A percentile compares a stretch with the other conserved stretches of the same genome.
These are phyloP conservation scores for Pseudomyrmex gracilis DNA, from an alignment of 1,140 invertebrate genomes.

Conservation along the genomic window DNA sequence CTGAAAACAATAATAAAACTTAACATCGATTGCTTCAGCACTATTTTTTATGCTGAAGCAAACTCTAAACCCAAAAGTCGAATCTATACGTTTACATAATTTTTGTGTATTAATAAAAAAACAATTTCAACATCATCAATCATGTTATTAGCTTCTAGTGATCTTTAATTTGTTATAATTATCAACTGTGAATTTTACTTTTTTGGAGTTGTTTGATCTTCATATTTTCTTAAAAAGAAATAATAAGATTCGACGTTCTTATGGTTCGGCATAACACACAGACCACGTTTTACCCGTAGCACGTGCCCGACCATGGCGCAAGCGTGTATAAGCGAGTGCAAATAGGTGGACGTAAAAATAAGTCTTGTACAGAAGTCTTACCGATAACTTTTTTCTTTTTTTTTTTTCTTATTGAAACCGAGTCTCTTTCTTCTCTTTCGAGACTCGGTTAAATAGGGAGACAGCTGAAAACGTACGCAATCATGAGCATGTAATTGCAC, in stretches of 20 bases:
- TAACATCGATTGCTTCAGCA: too few species aligned
- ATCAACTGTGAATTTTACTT: too few species aligned
- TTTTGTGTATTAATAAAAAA: too few species aligned
- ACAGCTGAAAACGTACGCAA: slow-evolving; percentile 75
- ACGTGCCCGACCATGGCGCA: slow-evolving; percentile 69
- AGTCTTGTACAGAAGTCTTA: slow-evolving; percentile 67
- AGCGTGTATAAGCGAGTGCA: slow-evolving; percentile 68
- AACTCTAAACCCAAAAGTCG: too few species aligned
- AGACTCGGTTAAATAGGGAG: slow-evolving; percentile 72
- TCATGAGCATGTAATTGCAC: slow-evolving; percentile 6
- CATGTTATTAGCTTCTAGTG: too few species aligned
- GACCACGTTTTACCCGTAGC: slow-evolving; percentile 69
- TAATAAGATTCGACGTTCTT: neutral
- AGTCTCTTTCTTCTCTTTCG: slow-evolving; percentile 44
- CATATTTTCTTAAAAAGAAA: neutral
- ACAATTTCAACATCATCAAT: too few species aligned
- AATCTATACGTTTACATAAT: too few species aligned
- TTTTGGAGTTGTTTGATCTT: too few species aligned
- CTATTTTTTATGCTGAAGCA: too few species aligned
- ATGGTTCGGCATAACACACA: neutral
- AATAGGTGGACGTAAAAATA: slow-evolving; percentile 77
- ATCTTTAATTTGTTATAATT: too few species aligned
- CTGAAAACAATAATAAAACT: too few species aligned
- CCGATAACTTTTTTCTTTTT: neutral
- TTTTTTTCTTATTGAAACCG: neutral